Percentiles rank a stretch among this genome's conserved stretches.
Conservation (phyloP, 2,797 vertebrate species). For the Aythya fuligula region DNA sequence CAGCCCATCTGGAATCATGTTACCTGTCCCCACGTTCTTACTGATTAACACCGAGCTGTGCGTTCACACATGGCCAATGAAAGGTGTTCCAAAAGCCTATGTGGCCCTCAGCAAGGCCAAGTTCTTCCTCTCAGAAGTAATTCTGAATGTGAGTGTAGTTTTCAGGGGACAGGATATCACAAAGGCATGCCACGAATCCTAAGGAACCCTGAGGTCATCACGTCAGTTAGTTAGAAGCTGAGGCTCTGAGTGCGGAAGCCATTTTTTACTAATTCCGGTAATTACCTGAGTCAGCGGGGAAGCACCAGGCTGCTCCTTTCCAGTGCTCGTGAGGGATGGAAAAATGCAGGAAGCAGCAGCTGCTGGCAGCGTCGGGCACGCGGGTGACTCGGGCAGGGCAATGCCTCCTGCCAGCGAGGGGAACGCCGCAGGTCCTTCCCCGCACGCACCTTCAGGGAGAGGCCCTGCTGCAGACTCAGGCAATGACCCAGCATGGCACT, state of each 20-base stretch:
- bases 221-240: background rate
- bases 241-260: background rate
- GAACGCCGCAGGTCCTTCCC: background rate
- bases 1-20: background rate
- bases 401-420: background rate
- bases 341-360: constrained; percentile 26
- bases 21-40: background rate
- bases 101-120: background rate
- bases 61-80: accelerated
- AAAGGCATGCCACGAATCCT: background rate
- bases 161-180: accelerated
- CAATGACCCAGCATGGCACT: accelerated
- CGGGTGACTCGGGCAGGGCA: background rate
- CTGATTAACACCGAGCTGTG: accelerated
- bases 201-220: background rate
- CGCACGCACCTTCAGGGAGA: background rate
- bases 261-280: constrained; percentile 31
- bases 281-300: constrained; percentile 59
- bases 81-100: background rate
- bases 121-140: background rate
- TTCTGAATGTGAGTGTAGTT: accelerated
- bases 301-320: background rate
- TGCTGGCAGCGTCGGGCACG: background rate
- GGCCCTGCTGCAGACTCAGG: background rate
- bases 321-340: background rate